Conservation (phyloP, 2,888 invertebrate genomes). For the Capitulum mitella region DNA sequence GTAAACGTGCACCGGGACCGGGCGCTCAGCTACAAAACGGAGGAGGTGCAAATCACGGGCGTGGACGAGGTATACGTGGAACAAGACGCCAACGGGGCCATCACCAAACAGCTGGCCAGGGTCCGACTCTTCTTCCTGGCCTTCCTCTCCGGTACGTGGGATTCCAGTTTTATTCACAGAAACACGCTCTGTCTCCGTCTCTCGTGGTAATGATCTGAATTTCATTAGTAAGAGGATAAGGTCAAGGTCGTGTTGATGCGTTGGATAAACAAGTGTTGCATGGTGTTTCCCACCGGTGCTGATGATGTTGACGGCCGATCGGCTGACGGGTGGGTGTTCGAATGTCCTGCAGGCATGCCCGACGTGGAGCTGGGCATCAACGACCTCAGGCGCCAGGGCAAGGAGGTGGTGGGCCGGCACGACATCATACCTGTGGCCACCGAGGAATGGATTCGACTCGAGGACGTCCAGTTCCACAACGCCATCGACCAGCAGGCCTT, state of each 20-base stretch:
- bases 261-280: too few relatives aligned
- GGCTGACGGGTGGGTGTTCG: too few relatives aligned
- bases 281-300: too few relatives aligned
- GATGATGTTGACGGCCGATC: too few relatives aligned
- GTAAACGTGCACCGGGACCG: constrained; percentile 77
- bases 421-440: constrained; percentile 98
- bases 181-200: too few relatives aligned
- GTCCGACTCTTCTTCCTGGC: constrained; percentile 93
- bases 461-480: constrained; percentile 87
- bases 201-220: too few relatives aligned
- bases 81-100: constrained; percentile 72
- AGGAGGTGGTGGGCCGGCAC: constrained; percentile 95
- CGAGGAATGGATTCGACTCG: constrained; percentile 97
- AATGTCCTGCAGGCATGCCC: constrained; percentile 73
- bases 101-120: constrained; percentile 84
- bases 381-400: constrained; percentile 95
- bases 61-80: constrained; percentile 90
- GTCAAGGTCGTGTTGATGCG: too few relatives aligned
- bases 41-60: constrained; percentile 87
- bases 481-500: constrained; percentile 89
- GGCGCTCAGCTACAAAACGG: constrained; percentile 86
- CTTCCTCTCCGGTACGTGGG: constrained; percentile 85
- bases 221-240: too few relatives aligned
- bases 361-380: constrained; percentile 95
- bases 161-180: too few relatives aligned